Evolutionary conservation across 2,797 vertebrate genomes (phyloP).

Genomic region (Sternotherus odoratus): DNA sequence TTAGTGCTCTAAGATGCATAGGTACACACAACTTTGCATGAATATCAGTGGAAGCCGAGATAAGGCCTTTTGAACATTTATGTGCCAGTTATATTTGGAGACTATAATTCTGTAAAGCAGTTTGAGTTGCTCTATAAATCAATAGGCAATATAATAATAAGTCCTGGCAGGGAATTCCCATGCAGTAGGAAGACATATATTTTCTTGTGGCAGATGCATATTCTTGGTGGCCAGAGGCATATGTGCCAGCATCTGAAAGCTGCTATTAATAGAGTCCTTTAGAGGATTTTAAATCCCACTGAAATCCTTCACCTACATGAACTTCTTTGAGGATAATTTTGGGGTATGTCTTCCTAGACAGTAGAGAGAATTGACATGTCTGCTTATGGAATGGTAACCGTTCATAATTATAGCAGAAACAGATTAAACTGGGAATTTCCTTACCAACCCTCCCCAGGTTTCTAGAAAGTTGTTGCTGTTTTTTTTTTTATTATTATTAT

Average conservation of each 20-base stretch:
- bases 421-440: neutral
- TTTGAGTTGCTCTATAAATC: neutral
- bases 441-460: neutral
- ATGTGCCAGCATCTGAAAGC: neutral
- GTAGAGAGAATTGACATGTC: neutral
- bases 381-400: neutral
- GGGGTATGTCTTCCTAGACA: neutral
- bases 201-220: neutral
- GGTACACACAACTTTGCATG: neutral
- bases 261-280: neutral
- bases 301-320: neutral
- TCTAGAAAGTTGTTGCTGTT: neutral
- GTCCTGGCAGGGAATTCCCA: neutral
- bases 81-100: neutral
- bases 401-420: neutral
- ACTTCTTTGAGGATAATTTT: neutral
- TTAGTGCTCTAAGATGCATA: neutral
- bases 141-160: neutral
- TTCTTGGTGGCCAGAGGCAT: neutral
- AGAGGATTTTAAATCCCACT: neutral
- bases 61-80: neutral
- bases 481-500: neutral
- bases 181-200: neutral
- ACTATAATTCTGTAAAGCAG: neutral
- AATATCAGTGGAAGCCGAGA: neutral